A percentile compares a stretch with the other conserved stretches of the same genome.
Conservation (phyloP, 2,113 vertebrate genomes). For the Dasyornis broadbenti region DNA sequence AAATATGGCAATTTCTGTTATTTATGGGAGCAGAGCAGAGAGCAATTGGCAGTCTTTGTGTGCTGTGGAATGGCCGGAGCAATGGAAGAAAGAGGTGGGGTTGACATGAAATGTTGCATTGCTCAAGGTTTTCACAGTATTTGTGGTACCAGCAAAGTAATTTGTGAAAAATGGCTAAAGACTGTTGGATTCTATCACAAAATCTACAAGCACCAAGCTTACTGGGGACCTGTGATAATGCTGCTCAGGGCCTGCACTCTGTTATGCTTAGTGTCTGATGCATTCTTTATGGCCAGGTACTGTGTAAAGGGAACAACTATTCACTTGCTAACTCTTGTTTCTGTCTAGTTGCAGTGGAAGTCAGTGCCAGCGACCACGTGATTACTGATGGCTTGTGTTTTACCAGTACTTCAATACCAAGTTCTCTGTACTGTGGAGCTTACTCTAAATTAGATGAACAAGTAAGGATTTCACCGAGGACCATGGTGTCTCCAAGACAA, state of each 20-base stretch:
- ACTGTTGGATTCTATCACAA: constrained; percentile 33
- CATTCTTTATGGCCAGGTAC: constrained; percentile 6
- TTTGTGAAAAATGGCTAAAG: constrained; percentile 44
- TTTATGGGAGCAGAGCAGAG: constrained; percentile 43
- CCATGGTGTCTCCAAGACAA: not conserved
- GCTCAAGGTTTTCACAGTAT: not conserved
- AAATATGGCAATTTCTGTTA: constrained; percentile 46
- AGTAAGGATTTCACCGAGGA: not conserved
- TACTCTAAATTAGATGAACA: not conserved
- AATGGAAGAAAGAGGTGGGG: not conserved
- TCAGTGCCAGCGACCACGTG: not conserved
- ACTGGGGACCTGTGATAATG: constrained; percentile 10
- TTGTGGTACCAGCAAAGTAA: not conserved
- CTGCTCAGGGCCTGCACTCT: not conserved
- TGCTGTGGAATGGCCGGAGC: constrained; percentile 4
- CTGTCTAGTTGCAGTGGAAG: constrained; percentile 9
- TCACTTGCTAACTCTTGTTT: constrained; percentile 41
- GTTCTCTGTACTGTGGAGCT: not conserved
- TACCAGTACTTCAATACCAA: not conserved
- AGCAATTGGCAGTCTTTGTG: constrained; percentile 60
- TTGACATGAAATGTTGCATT: constrained; percentile 43
- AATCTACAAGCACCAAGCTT: constrained; percentile 26
- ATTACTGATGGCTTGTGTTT: not conserved
- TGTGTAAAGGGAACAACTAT: not conserved
- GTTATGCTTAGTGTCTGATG: constrained; percentile 13